phyloP scores from a whole-genome alignment of 1,140 invertebrate genomes.

The Conus ventricosus region DNA sequence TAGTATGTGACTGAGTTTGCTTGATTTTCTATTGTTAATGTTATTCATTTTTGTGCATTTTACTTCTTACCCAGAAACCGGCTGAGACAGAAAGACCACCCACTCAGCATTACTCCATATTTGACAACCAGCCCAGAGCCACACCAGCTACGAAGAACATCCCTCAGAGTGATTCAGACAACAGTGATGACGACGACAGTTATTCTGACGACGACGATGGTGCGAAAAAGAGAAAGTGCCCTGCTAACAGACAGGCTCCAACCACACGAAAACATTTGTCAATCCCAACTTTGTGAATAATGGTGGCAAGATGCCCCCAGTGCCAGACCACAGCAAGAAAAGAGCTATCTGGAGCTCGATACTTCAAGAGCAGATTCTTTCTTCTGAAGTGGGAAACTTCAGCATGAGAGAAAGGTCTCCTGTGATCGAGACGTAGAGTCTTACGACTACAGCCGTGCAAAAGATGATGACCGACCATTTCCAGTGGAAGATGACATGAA shows the following conservation, averaged over 20 bases:
- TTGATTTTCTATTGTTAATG: not conserved
- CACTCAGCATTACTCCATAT: slow-evolving; percentile 11
- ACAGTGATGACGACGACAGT: slow-evolving; percentile 11
- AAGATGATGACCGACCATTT: slow-evolving; percentile 47
- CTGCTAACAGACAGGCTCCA: not conserved
- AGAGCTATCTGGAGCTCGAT: slow-evolving; percentile 64
- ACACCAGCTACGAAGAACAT: not conserved
- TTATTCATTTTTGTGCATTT: not conserved
- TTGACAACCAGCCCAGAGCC: not conserved
- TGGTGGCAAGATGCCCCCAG: slow-evolving; percentile 14
- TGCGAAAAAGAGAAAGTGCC: not conserved
- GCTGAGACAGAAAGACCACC: not conserved
- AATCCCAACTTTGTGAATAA: slow-evolving; percentile 31
- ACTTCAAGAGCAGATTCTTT: slow-evolving; percentile 58
- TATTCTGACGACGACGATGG: slow-evolving; percentile 6
- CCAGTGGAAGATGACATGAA: slow-evolving; percentile 40
- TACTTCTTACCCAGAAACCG: not conserved
- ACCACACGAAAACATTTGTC: slow-evolving; percentile 8
- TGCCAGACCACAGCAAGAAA: slow-evolving; percentile 36
- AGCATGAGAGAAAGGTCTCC: slow-evolving; percentile 46
- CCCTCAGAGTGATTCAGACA: not conserved
- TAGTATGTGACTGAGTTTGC: not conserved
- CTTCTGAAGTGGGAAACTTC: slow-evolving; percentile 52
- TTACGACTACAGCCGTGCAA: slow-evolving; percentile 60
- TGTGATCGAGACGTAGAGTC: slow-evolving; percentile 55